Percentiles rank a stretch among this genome's conserved stretches.
Evolutionary conservation across 2,113 vertebrate species (phyloP).

Genomic region (Notarius lentiginosus): DNA sequence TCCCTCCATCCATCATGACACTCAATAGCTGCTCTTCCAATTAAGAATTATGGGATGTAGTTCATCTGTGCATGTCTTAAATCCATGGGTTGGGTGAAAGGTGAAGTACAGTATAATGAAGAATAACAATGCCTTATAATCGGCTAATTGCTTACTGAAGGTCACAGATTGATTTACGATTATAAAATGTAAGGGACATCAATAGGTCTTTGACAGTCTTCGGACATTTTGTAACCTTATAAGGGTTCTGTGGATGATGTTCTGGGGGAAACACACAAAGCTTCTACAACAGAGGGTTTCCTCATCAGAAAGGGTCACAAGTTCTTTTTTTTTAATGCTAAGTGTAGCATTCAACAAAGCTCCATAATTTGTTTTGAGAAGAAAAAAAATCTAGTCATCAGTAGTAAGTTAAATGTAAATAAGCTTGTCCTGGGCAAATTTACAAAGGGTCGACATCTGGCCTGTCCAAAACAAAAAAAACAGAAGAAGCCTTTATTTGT

Average conservation of each 20-base stretch:
- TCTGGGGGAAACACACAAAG: neutral
- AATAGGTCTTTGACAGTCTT: neutral
- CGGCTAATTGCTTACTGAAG: conserved; percentile 49
- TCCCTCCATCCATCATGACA: conserved; percentile 58
- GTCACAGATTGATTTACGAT: conserved; percentile 47
- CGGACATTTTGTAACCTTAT: neutral
- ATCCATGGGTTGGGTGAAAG: conserved; percentile 55
- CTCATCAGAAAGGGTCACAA: neutral
- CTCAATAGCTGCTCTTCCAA: conserved; percentile 69
- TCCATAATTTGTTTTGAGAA: neutral
- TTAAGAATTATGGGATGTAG: conserved; percentile 67
- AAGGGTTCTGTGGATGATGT: neutral
- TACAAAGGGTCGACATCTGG: neutral
- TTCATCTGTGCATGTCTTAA: conserved; percentile 60
- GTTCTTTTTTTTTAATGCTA: neutral
- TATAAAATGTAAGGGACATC: neutral
- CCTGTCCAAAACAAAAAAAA: neutral
- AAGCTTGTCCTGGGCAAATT: neutral
- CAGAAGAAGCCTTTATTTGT: no score
- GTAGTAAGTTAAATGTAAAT: neutral
- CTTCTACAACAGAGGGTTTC: neutral
- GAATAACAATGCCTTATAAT: conserved; percentile 67
- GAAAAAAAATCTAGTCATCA: neutral
- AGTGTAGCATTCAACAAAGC: neutral
- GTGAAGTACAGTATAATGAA: conserved; percentile 64